These are phyloP conservation scores for Cartodere bifasciata DNA, from an alignment of 2,888 invertebrate species.

Conservation along the genomic window DNA sequence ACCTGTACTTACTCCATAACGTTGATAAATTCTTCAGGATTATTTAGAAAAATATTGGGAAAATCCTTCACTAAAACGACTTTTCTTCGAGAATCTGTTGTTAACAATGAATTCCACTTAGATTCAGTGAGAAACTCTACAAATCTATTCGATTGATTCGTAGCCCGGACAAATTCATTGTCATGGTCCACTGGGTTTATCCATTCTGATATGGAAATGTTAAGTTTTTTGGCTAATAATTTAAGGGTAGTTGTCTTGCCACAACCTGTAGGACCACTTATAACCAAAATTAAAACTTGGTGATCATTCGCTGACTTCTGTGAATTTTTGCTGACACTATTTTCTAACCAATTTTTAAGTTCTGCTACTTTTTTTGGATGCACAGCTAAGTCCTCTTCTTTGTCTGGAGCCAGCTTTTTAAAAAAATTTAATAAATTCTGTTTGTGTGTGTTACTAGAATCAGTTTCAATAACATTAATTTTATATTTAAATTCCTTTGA, in stretches of 20 bases:
- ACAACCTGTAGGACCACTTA: constrained; percentile 74
- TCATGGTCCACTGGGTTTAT: constrained; percentile 64
- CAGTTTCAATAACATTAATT: too few species aligned
- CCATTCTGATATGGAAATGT: constrained; percentile 61
- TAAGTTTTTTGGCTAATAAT: constrained; percentile 49
- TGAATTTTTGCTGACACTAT: constrained; percentile 17
- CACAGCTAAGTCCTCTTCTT: constrained; percentile 53
- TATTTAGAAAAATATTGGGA: constrained; percentile 61
- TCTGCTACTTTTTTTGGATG: constrained; percentile 64
- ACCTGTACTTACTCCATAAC: constrained; percentile 58
- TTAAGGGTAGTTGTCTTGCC: constrained; percentile 69
- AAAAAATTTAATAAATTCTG: constrained; percentile 50
- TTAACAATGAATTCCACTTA: constrained; percentile 53
- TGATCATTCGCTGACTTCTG: constrained; percentile 6
- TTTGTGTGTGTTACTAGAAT: too few species aligned
- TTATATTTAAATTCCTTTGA: too few species aligned
- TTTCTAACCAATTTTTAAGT: constrained; percentile 52
- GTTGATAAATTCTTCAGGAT: constrained; percentile 50
- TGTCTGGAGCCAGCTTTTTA: constrained; percentile 45
- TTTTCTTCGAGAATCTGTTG: constrained; percentile 33
- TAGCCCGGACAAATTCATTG: constrained; percentile 40
- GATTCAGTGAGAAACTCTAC: constrained; percentile 68
- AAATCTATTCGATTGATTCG: constrained; percentile 55
- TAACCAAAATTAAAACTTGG: constrained; percentile 41
- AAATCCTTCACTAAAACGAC: constrained; percentile 68